Evolutionary conservation across 2,113 vertebrate species (phyloP).

Genomic region (Mormyrus iriodes): DNA sequence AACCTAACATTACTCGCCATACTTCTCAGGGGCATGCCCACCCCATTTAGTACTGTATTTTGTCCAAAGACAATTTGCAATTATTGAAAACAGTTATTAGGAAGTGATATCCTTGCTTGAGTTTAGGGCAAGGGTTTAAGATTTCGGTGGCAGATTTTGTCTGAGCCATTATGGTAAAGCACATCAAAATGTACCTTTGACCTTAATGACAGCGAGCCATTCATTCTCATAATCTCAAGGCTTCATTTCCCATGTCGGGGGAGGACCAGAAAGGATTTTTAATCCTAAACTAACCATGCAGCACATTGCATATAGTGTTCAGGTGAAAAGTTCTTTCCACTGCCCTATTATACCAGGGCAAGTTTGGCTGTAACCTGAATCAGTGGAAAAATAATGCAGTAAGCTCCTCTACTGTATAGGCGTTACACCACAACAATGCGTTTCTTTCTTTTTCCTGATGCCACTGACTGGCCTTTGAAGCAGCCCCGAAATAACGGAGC

Average conservation of each 20-base stretch:
- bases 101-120: conserved; percentile 44
- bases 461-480: conserved; percentile 76
- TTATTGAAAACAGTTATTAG: conserved; percentile 53
- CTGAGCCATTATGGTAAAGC: conserved; percentile 44
- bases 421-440: conserved; percentile 76
- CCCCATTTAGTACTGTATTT: conserved; percentile 7
- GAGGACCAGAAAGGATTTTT: conserved; percentile 69
- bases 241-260: conserved; percentile 65
- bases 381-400: conserved; percentile 72
- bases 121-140: conserved; percentile 41
- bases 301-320: conserved; percentile 64
- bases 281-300: conserved; percentile 78
- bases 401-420: conserved; percentile 73
- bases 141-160: conserved; percentile 48
- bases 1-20: neutral
- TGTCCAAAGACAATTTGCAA: conserved; percentile 51
- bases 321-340: conserved; percentile 77
- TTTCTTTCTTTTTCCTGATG: conserved; percentile 78
- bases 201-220: conserved; percentile 51
- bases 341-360: conserved; percentile 58
- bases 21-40: neutral
- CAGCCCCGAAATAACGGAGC: conserved; percentile 73
- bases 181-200: conserved; percentile 63
- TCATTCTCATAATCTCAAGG: conserved; percentile 59
- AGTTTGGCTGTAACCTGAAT: conserved; percentile 81